phyloP scores from a whole-genome alignment of 2,113 vertebrate species.

The Elephas maximus region DNA sequence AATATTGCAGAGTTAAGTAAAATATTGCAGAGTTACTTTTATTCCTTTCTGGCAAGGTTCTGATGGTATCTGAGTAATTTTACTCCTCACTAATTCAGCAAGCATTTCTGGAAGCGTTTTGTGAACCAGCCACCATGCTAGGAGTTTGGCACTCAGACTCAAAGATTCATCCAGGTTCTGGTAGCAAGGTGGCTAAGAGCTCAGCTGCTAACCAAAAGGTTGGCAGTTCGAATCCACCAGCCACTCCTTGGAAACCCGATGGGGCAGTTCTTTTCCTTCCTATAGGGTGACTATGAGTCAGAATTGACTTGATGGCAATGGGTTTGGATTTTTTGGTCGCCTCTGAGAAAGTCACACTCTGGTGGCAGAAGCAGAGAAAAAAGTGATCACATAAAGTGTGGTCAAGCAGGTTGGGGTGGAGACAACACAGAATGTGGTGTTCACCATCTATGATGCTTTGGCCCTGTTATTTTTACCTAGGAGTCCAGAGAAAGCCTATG shows the following conservation, averaged over 20 bases:
- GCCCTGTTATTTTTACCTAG: too few species aligned
- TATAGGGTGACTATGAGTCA: too few species aligned
- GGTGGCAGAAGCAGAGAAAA: neutral
- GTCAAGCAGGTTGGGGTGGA: neutral
- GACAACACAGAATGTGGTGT: neutral
- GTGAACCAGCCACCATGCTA: too few species aligned
- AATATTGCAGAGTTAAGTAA: neutral
- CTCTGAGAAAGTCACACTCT: neutral
- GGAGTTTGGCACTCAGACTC: neutral
- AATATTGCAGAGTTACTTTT: neutral
- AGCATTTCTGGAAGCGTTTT: neutral
- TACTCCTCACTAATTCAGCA: neutral
- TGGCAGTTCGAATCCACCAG: too few species aligned
- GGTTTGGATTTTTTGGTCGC: too few species aligned
- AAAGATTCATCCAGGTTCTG: neutral
- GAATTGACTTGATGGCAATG: too few species aligned
- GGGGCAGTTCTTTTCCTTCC: too few species aligned
- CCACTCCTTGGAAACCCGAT: too few species aligned
- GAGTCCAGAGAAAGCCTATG: neutral
- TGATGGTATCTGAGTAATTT: neutral
- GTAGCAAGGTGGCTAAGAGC: too few species aligned
- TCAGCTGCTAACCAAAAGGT: too few species aligned
- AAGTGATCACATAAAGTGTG: neutral
- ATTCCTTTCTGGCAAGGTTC: neutral
- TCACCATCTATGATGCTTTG: accelerated